Base-by-base conservation (phyloP, 1,140 invertebrate species). In the Diachasmimorpha longicaudata region DNA sequence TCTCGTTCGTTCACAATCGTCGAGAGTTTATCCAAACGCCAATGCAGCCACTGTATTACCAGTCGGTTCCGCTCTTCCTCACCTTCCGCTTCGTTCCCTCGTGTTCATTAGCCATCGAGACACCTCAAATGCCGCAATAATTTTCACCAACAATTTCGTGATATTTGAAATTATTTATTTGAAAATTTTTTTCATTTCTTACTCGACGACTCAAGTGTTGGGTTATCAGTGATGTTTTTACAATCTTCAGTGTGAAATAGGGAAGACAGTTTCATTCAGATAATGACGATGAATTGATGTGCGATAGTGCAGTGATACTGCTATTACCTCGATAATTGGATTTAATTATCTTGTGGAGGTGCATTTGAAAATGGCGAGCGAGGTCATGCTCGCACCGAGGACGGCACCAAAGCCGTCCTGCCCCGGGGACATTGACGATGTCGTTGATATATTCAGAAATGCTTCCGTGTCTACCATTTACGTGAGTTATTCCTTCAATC, bases 371-470 rank as follows among this genome's bases (percentile, higher is more conserved):
- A 84, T 84, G 83, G 82, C 82, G 16, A 84, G 83, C 63, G 81
- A 82, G 77, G 84, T 85, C 80, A 88, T 88, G 87, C 75, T 88
- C 80, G 86, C 87, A 75, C 83, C 85, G 72, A 84, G 84, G 79
- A 79, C 86, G 77, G 83, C 82, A 69, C 77, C 82, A 74, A 79
- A 74, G 70, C 74, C 86, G 81, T 84, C 86, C 74, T 84, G 82
- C 46, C 75, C 76, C 73, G 80, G 83, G 71, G 88, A 88, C 77
- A 84, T 86, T 77, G 87, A 88, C 80, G 88, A 89, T 79, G 84
- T 88, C 77, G 83, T 87, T 81, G 86, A 89, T 78, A 87, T 89
- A 84, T 83, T 86, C 78, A 87, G 88, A 82, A 88, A 83, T 77
- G 83, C 85, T 77, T 84, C 84, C 79, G 86, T 89, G 81, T 86